Evolutionary conservation across 2,113 vertebrate species (phyloP).

Genomic region (Ciconia boyciana): DNA sequence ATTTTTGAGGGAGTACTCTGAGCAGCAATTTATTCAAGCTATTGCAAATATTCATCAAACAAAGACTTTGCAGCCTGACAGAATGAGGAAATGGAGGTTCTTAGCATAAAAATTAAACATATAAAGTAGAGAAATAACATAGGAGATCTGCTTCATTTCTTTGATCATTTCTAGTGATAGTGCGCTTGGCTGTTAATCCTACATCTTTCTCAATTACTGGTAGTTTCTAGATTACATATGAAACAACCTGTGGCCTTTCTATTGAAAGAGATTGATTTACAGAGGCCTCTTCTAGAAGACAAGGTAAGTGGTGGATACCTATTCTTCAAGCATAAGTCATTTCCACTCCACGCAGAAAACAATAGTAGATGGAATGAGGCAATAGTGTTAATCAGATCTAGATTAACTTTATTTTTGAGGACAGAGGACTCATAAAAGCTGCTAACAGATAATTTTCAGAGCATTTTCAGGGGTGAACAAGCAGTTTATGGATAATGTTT

Average conservation of each 20-base stretch:
- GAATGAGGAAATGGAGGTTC: not conserved
- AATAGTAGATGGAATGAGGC: accelerated
- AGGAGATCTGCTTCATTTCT: not conserved
- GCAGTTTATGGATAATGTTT: not conserved
- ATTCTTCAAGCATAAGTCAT: not conserved
- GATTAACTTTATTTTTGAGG: not conserved
- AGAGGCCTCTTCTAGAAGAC: not conserved
- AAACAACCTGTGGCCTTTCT: not conserved
- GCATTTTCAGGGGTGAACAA: not conserved
- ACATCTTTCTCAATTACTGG: not conserved
- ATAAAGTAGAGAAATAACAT: not conserved
- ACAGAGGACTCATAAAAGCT: not conserved
- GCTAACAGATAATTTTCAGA: not conserved
- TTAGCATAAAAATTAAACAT: not conserved
- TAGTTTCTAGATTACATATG: not conserved
- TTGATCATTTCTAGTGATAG: not conserved
- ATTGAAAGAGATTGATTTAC: not conserved
- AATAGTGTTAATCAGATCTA: not conserved
- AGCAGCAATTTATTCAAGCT: not conserved
- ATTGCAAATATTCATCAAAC: not conserved
- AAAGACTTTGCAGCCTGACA: not conserved
- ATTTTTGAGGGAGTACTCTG: not conserved
- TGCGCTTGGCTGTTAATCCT: not conserved
- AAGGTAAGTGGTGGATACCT: too few relatives aligned
- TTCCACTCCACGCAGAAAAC: not conserved